Base-by-base conservation (phyloP, 2,113 vertebrate genomes). In the Fulica atra region DNA sequence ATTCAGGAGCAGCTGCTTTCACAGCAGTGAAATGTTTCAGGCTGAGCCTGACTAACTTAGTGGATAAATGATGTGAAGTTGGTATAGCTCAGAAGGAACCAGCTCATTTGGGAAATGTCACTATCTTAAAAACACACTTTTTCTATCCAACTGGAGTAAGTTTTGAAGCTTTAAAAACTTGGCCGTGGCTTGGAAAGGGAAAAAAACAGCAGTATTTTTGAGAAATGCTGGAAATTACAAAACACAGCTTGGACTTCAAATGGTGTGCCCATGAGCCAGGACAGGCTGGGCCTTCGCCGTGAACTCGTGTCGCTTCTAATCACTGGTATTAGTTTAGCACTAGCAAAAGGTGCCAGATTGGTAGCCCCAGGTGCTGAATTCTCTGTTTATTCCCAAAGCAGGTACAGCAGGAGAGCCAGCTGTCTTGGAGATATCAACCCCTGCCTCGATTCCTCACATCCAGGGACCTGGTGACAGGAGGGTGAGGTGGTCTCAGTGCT, bases 21-120 rank as follows among this genome's bases (percentile, higher is more conserved):
- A 91, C 82, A 96, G 92, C 81, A 95, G 87, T 93, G 87, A 96
- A 94, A 95, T n/a, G 56, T 85, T 97, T 97, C 92, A 93, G 88
- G 38, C 73, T 23, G 63, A 96, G 66, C 51, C 91, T 56, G 59
- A 92, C 78, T 83, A 73, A 86, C 71, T 90, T 74, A 48, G 80
- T 63, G 59, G 70, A 92, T 77, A 96, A 94, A 88, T n/a, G 8
- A 72, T 85, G 60, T 90, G n/a, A 96, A 91, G 88, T 16, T 40
- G 46, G 63, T 93, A 87, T 5, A 92, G 69, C 35, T 72, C 64
- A 89, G 69, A 90, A 93, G 63, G 54, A 91, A 82, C 38, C n/a
- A 76, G 71, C 63, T 82, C 78, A 11, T 88, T 90, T 88, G 96
- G 42, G n/a, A 74, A 82, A 90, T 11, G 23, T 78, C 77, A 46